phyloP scores from a whole-genome alignment of 2,888 invertebrate genomes.

The Nomada lathburiana region DNA sequence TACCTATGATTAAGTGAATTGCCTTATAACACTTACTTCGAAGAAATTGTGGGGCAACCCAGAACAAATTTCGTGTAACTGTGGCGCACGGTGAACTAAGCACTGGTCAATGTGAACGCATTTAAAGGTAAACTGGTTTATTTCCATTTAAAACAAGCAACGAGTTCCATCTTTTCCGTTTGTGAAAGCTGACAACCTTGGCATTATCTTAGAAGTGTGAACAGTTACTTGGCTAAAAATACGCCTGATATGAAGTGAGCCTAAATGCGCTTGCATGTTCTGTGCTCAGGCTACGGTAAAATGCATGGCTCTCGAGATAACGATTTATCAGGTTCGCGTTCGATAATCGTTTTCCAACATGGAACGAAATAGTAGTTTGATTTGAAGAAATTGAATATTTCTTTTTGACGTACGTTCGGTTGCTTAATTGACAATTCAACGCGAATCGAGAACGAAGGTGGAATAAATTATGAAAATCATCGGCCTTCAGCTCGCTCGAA shows the following conservation, averaged over 20 bases:
- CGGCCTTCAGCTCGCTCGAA: not conserved
- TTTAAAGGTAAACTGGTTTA: not conserved
- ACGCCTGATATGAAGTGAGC: slow-evolving; percentile 1
- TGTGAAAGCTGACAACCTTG: not conserved
- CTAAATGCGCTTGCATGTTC: not conserved
- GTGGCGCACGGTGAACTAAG: too few species aligned
- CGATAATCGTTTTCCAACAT: not conserved
- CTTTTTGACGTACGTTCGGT: not conserved
- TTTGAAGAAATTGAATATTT: not conserved
- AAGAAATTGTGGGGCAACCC: too few species aligned
- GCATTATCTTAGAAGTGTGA: not conserved
- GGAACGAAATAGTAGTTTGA: not conserved
- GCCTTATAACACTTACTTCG: too few species aligned
- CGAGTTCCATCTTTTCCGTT: not conserved
- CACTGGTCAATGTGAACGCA: too few species aligned
- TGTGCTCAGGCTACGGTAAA: not conserved
- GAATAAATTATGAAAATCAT: slow-evolving; percentile 22
- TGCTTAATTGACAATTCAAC: slow-evolving; percentile 15
- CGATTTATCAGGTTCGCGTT: too few species aligned
- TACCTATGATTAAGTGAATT: too few species aligned
- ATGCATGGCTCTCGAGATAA: too few species aligned
- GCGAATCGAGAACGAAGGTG: not conserved
- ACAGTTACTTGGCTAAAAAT: not conserved
- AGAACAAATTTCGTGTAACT: too few species aligned
- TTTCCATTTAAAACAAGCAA: not conserved